Base-by-base conservation (phyloP, 2,888 invertebrate genomes). In the Tryphoninae sp. region DNA sequence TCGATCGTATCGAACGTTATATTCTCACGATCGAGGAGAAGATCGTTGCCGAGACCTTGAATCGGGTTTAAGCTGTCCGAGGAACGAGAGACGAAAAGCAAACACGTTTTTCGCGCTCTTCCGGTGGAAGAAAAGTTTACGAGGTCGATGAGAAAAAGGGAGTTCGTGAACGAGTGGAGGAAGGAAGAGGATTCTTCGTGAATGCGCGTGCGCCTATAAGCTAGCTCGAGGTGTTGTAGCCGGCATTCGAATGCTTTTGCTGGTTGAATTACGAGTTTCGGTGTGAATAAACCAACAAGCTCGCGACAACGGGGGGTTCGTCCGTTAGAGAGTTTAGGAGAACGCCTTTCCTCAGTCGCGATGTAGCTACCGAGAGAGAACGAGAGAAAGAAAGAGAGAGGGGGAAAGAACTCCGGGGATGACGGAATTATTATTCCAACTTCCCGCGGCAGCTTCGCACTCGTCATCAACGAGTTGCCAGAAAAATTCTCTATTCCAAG, bases 401-500 rank as follows among this genome's bases (percentile, higher is more conserved):
- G 3, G 19, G 42, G 26, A 23, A 26, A 40, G 42, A 77, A 59
- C 55, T 78, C 67, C 61, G 62, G 65, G 83, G 86, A 42, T 86
- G 86, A 86, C 84, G 84, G 86, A 86, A 82, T 86, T 86, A 86
- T 86, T 86, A 84, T 86, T 85, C 78, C 81, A 67, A 82, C 83
- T 85, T 84, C 85, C 86, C 80, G 33, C 33, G 81, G 55, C 82
- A 71, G 45, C 33, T 16, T 53, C 7, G 23, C 8, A 53, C 45
- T 58, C 59, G 59, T 67, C 76, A 59, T 80, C 80, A 67, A 80
- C 71, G 76, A 67, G 67, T 80, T 80, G 67, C 80, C 71, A 80
- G 72, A 80, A 80, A 67, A 77, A 61, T 72, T 53, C 61, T 80
- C 76, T 72, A 65, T 77, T 77, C 77, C 23, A 26, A 71, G 77